Evolutionary conservation across 1,140 invertebrate genomes (phyloP).

Genomic region (Aricia agestis): DNA sequence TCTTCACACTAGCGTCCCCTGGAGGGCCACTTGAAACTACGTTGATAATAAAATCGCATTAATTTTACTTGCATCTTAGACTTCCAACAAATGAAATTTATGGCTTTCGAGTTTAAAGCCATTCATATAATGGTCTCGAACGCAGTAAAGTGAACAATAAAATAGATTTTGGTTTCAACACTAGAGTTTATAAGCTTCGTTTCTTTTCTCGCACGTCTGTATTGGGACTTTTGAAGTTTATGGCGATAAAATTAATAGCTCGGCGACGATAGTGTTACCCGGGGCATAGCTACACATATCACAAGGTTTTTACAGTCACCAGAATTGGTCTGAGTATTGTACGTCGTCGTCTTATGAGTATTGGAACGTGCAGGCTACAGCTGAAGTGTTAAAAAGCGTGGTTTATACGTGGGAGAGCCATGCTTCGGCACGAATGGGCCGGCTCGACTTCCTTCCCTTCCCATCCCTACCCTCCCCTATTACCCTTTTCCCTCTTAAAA

Average conservation of each 20-base stretch:
- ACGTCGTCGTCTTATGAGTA: no score
- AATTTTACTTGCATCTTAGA: conserved; percentile 13
- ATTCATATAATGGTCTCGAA: not conserved
- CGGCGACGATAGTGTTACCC: not conserved
- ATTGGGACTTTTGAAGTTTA: not conserved
- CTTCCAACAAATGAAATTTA: conserved; percentile 10
- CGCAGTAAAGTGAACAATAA: not conserved
- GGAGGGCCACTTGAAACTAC: conserved; percentile 15
- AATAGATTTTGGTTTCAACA: not conserved
- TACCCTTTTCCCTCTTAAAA: no score
- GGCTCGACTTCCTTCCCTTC: no score
- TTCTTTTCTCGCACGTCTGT: not conserved
- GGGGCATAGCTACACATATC: no score
- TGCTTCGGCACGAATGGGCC: no score
- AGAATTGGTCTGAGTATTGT: no score
- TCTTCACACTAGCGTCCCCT: conserved; percentile 18
- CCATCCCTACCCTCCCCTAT: no score
- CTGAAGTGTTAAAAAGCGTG: no score
- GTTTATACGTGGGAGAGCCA: no score
- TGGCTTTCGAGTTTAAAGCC: not conserved
- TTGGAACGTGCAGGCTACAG: no score
- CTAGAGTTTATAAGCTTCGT: not conserved
- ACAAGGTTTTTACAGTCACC: no score
- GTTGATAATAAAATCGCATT: conserved; percentile 26
- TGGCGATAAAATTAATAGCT: not conserved